Conservation (phyloP, 1,140 invertebrate species). For the Bombus waltoni region DNA sequence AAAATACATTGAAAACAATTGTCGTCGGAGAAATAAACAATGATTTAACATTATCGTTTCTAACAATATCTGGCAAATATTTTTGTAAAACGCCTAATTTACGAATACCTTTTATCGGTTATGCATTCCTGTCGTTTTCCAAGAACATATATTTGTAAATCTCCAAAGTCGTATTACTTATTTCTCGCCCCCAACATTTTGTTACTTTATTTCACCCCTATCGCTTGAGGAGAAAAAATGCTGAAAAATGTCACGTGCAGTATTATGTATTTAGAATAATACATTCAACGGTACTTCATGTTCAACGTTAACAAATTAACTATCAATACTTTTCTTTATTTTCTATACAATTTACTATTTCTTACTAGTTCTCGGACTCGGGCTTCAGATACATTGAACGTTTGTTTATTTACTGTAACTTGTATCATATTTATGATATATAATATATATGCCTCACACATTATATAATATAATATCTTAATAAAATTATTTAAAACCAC, state of each 20-base stretch:
- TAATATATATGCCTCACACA: neutral
- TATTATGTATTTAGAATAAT: conserved; percentile 68
- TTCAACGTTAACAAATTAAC: conserved; percentile 49
- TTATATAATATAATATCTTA: neutral
- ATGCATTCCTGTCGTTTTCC: conserved; percentile 30
- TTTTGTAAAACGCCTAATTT: conserved; percentile 34
- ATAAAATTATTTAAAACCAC: neutral
- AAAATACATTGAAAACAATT: conserved; percentile 28
- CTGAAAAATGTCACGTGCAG: conserved; percentile 77
- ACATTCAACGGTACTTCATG: conserved; percentile 46
- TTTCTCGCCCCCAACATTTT: conserved; percentile 77
- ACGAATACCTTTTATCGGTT: conserved; percentile 33
- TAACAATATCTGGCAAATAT: conserved; percentile 1
- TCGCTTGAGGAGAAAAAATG: conserved; percentile 79
- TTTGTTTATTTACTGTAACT: conserved; percentile 9
- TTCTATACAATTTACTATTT: conserved; percentile 32
- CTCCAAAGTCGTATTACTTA: conserved; percentile 71
- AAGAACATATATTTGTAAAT: conserved; percentile 41
- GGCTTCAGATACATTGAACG: conserved; percentile 47
- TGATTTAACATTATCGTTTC: conserved; percentile 21
- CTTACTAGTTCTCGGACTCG: conserved; percentile 13
- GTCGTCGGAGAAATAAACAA: conserved; percentile 11
- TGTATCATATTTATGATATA: neutral
- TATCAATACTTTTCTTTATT: conserved; percentile 35
- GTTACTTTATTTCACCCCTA: conserved; percentile 73